These are phyloP conservation scores for Zelleria hepariella DNA, from an alignment of 2,888 invertebrate species.

Conservation along the genomic window DNA sequence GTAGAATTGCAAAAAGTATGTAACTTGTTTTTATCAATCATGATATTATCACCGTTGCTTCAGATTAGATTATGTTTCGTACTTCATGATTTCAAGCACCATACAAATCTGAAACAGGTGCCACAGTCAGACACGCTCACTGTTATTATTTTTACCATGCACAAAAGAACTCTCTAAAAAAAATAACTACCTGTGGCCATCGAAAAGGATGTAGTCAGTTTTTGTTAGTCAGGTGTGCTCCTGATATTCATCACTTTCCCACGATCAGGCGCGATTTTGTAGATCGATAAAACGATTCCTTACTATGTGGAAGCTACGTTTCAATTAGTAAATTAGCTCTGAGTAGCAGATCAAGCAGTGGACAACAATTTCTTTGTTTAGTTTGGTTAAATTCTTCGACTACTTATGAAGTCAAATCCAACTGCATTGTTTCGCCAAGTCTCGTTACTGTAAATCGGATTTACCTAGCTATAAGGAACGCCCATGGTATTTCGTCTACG, in stretches of 20 bases:
- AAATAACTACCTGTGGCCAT: slow-evolving; percentile 3
- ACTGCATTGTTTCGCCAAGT: not conserved
- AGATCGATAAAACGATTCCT: not conserved
- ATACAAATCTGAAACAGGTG: not conserved
- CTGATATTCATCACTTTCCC: slow-evolving; percentile 47
- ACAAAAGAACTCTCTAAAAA: not conserved
- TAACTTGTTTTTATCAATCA: not conserved
- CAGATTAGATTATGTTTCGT: not conserved
- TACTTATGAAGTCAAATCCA: not conserved
- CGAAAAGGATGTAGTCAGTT: slow-evolving; percentile 10
- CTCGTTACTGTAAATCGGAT: slow-evolving; percentile 2
- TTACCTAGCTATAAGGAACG: not conserved
- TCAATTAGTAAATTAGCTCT: not conserved
- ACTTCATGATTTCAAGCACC: not conserved
- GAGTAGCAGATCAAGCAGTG: too few relatives aligned
- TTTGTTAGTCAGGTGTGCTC: slow-evolving; percentile 44
- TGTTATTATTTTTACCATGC: not conserved
- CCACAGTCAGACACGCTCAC: not conserved
- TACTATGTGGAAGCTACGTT: not conserved
- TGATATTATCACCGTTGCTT: not conserved
- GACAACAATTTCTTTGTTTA: too few relatives aligned
- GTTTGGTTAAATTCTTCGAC: too few relatives aligned
- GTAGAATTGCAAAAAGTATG: not conserved
- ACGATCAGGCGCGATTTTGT: slow-evolving; percentile 22
- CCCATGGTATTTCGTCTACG: slow-evolving; percentile 8